Evolutionary conservation across 2,888 invertebrate genomes (phyloP).

Genomic region (Allygus modestus): DNA sequence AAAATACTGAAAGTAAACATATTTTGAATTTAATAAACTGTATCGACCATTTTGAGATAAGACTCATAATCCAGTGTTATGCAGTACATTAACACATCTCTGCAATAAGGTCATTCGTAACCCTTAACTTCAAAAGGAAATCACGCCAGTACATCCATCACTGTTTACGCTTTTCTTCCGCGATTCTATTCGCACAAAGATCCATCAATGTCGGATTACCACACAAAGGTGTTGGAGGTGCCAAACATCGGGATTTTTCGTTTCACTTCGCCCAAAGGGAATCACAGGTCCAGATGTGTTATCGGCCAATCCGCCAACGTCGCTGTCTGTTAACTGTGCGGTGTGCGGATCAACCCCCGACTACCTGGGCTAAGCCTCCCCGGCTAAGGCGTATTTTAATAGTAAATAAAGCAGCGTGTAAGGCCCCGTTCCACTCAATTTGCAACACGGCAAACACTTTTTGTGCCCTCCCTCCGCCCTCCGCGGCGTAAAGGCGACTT

Average conservation of each 20-base stretch:
- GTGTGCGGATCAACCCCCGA: background rate
- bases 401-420: conserved; percentile 59
- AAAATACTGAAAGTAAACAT: no score
- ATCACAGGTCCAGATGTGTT: conserved; percentile 43
- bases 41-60: no score
- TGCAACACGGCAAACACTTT: conserved; percentile 55
- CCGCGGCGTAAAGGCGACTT: conserved; percentile 51
- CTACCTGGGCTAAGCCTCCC: conserved; percentile 34
- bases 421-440: conserved; percentile 57
- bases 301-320: no score
- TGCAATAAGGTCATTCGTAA: no score
- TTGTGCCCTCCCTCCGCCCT: conserved; percentile 37
- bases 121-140: no score
- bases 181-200: background rate
- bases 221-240: conserved; percentile 21
- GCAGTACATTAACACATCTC: no score
- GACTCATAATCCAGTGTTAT: no score
- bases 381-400: conserved; percentile 49
- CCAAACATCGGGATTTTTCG: conserved; percentile 40
- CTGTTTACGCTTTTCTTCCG: background rate
- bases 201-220: conserved; percentile 35
- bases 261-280: conserved; percentile 30
- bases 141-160: no score
- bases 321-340: background rate
- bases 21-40: no score